Base-by-base conservation (phyloP, 2,797 vertebrate species). In the Rhinophrynus dorsalis region DNA sequence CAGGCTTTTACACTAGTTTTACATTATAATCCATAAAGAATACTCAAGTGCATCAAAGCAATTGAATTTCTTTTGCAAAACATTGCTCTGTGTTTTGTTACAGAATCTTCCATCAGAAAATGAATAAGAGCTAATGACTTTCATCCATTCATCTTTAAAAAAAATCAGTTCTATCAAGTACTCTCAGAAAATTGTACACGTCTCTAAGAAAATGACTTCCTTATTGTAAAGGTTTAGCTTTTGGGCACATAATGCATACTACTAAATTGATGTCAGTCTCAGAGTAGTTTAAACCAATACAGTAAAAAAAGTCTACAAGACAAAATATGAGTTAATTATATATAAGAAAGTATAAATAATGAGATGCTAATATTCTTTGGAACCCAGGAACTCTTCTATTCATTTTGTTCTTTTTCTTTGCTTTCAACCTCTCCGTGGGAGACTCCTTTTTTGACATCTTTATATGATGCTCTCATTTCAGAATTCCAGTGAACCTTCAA, bases 401-500 rank as follows among this genome's bases (percentile, higher is more conserved):
- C 88, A 89, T 94, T 91, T 87, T 85, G 77, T 78, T 85, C 82
- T 76, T 83, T 81, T 77, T 85, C 3, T 18, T 56, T 84, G 76
- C 87, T 92, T 90, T 93, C 89, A 90, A 80, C 83, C 82, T 90
- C 91, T 81, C 91, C 42, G 84, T 90, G 88, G 90, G 91, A 90
- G 90, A 86, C 79, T 82, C 78, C 78, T 75, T 78, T 77, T 77
- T 78, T 90, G 91, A 92, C 90, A 90, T 91, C 90, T 92, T 92
- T 92, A 92, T 90, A 92, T 80, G 89, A 93, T 82, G 80, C 78
- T 88, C 88, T 88, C 84, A 80, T 92, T 92, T 92, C 87, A 88
- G 91, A 94, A 91, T 85, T 90, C 87, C 89, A 89, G 84, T 79
- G 84, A 92, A 86, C 88, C 89, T 92, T 93, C 85, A 90, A 89